These are phyloP conservation scores for Drosophila aff. DNA, from an alignment of 1,140 invertebrate genomes.

Conservation along the genomic window DNA sequence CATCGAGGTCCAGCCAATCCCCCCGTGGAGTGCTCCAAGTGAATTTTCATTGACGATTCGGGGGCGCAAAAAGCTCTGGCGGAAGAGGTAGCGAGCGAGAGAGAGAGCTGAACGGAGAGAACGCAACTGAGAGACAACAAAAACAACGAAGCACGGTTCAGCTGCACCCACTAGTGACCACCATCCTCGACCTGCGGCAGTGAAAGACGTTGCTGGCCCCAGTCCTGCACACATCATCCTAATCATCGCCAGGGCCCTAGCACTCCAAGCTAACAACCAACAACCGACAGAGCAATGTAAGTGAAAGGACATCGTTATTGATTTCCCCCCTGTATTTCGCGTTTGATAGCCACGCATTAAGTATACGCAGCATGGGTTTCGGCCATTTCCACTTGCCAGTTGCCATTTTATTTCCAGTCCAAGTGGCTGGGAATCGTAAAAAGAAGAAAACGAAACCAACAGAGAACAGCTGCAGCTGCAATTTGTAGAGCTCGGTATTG, in stretches of 20 bases:
- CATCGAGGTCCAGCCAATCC: slow-evolving; percentile 53
- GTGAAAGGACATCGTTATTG: slow-evolving; percentile 65
- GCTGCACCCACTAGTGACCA: slow-evolving; percentile 57
- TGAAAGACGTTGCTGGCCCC: slow-evolving; percentile 56
- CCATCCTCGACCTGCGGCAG: slow-evolving; percentile 41
- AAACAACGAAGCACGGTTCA: slow-evolving; percentile 77
- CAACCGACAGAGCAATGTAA: slow-evolving; percentile 65
- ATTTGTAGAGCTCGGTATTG: slow-evolving; percentile 5
- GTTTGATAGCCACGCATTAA: slow-evolving; percentile 45
- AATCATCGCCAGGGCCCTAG: slow-evolving; percentile 47
- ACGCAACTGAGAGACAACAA: slow-evolving; percentile 57
- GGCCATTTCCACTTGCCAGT: slow-evolving; percentile 8
- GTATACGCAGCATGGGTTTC: slow-evolving; percentile 35
- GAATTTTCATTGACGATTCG: slow-evolving; percentile 74
- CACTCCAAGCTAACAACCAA: slow-evolving; percentile 42
- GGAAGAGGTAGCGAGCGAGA: slow-evolving; percentile 17
- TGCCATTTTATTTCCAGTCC: slow-evolving; percentile 23
- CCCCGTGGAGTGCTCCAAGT: slow-evolving; percentile 47
- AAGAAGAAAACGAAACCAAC: not conserved
- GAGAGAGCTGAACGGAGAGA: slow-evolving; percentile 26
- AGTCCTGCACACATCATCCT: slow-evolving; percentile 68
- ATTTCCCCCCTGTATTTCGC: slow-evolving; percentile 52
- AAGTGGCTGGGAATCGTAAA: slow-evolving; percentile 19
- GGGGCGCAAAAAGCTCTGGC: slow-evolving; percentile 65
- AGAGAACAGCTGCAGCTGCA: slow-evolving; percentile 34